Evolutionary conservation across 2,113 vertebrate genomes (phyloP).

Genomic region (Prochilodus magdalenae): DNA sequence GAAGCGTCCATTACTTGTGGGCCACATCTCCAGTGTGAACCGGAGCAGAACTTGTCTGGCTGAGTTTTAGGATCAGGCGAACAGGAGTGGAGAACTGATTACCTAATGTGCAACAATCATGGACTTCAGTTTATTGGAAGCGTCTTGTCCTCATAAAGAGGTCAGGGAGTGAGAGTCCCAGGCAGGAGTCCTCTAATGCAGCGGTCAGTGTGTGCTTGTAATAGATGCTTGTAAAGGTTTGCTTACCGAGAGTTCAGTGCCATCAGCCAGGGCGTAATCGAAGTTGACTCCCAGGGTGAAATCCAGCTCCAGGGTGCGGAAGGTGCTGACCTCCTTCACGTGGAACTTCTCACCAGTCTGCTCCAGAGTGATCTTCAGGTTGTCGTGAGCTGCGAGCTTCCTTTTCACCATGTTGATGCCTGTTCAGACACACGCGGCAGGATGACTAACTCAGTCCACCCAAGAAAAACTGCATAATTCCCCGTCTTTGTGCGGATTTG

Average conservation of each 20-base stretch:
- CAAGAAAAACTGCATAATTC: not conserved
- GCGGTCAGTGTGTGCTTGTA: not conserved
- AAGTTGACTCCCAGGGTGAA: slow-evolving; percentile 88
- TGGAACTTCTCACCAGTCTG: slow-evolving; percentile 87
- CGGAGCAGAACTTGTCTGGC: too few relatives aligned
- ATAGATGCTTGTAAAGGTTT: not conserved
- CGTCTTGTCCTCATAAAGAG: too few relatives aligned
- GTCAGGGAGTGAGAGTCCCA: too few relatives aligned
- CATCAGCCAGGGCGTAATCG: slow-evolving; percentile 87
- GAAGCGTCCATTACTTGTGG: too few relatives aligned
- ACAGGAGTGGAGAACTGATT: too few relatives aligned
- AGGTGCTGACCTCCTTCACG: slow-evolving; percentile 87
- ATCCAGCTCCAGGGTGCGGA: slow-evolving; percentile 83
- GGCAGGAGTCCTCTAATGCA: too few relatives aligned
- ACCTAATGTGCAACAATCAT: too few relatives aligned
- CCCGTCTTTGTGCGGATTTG: not conserved
- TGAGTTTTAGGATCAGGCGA: too few relatives aligned
- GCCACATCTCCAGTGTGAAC: too few relatives aligned
- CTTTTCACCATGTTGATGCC: slow-evolving; percentile 90
- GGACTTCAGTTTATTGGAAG: too few relatives aligned
- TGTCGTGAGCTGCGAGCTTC: slow-evolving; percentile 90
- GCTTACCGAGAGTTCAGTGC: slow-evolving; percentile 88
- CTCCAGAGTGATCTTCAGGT: slow-evolving; percentile 85
- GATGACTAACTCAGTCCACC: not conserved
- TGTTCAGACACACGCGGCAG: slow-evolving; percentile 56